Base-by-base conservation (phyloP, 2,888 invertebrate species). In the Andrena chrysosceles region DNA sequence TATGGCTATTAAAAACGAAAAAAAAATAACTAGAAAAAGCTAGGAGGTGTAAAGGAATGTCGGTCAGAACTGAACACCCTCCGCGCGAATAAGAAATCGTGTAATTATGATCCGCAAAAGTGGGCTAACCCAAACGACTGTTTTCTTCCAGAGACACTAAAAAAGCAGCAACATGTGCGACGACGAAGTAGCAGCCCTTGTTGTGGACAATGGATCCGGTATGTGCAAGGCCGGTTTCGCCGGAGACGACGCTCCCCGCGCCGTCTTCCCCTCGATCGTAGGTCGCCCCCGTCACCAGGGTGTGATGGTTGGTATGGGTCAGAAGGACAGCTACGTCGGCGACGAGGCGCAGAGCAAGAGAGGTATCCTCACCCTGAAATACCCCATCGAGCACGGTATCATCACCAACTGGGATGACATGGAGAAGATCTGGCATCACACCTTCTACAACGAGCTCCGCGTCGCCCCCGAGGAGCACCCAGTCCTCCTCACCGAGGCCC, bases 361-460 rank as follows among this genome's bases (percentile, higher is more conserved):
- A 93, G 97, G 98, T 96, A 97, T 98, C 95, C 96, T 98, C 93
- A 98, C 97, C 87, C 95, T 98, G 93, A 98, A 98, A 95, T 98
- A 98, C 95, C 98, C 98, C 92, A 98, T 98, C 94, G 98, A 98
- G 95, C 98, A 98, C 95, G 98, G 98, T 94, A 98, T 98, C 98
- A 98, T 98, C 94, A 98, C 98, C 95, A 98, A 98, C 96, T 98
- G 98, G 98, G 98, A 98, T 94, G 98, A 98, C 94, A 98, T 98
- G 98, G 98, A 98, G 95, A 98, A 98, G 95, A 98, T 98, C 95
- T 98, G 98, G 98, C 98, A 98, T 95, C 98, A 98, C 96, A 98
- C 98, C 94, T 98, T 98, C 96, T 98, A 98, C 97, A 98, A 98
- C 93, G 95, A 96, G 91, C 95, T 98, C 95, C 96, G 98, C 93